A percentile compares a stretch with the other conserved stretches of the same genome.
phyloP scores from a whole-genome alignment of 2,113 vertebrate genomes.

The Serinus canaria region DNA sequence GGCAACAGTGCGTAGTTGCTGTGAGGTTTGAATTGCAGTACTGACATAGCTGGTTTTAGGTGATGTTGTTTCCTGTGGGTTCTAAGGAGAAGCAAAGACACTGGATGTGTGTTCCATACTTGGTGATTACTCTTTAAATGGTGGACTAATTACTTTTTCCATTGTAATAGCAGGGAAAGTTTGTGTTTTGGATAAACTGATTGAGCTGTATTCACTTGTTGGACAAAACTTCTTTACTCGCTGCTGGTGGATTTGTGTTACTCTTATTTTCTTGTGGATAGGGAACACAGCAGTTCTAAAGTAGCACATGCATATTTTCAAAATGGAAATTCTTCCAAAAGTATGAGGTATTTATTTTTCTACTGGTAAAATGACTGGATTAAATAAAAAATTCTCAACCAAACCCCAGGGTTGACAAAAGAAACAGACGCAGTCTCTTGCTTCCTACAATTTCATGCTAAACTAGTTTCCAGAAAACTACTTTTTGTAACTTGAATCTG shows the following conservation, averaged over 20 bases:
- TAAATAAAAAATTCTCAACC: not conserved
- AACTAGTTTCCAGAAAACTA: not conserved
- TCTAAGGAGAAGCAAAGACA: not conserved
- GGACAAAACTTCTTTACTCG: not conserved
- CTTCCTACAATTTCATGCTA: not conserved
- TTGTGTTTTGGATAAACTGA: not conserved
- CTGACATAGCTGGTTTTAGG: not conserved
- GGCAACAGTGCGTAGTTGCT: not conserved
- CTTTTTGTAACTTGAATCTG: not conserved
- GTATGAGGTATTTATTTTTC: not conserved
- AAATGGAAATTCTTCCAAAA: not conserved
- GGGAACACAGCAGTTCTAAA: not conserved
- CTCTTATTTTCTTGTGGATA: not conserved
- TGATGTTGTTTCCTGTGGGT: not conserved
- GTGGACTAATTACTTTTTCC: not conserved
- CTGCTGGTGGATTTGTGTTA: not conserved
- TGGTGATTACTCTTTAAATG: not conserved
- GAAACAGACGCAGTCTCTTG: not conserved
- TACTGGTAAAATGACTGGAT: not conserved
- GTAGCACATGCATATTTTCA: not conserved
- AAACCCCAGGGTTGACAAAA: not conserved
- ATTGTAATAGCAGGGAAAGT: not conserved
- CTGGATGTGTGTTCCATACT: rapidly evolving
- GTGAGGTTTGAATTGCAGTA: not conserved
- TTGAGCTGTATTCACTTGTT: not conserved